Evolutionary conservation across 1,140 invertebrate genomes (phyloP), one percentile per base, ranked within the genome.

Genomic region (Stratiolaelaps scimitus): DNA sequence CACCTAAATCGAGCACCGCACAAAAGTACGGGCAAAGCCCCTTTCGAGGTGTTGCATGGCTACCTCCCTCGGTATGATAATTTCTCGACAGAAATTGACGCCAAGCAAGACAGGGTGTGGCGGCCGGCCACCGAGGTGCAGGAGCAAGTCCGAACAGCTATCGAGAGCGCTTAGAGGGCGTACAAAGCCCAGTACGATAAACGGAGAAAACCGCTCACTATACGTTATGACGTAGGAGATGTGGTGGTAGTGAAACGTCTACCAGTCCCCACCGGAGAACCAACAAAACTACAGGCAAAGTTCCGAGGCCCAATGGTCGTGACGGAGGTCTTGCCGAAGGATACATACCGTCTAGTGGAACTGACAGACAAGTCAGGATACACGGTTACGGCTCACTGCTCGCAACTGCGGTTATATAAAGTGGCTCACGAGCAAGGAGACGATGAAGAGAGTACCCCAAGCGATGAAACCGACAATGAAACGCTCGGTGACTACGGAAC

Each of bases 301-400:
- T 64, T 34, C 64, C 4, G 64, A 17, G 64, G 64, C 4, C 64
- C 64, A 20, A 20, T 64, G 13, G 64, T 64, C 5, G n/a, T 64
- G 4, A 46, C 64, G 5, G 64, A 64, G 17, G n/a, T 64, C 15
- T 46, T 64, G 17, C 64, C 64, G 5, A 46, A 15, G 23, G 64
- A 64, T 64, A 23, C 64, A 20, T 64, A 64, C 29, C 64, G 64
- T 19, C 29, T 64, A 20, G 64, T 64, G 4, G 19, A 64, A 15
- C 47, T 48, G 47, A 28, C 19, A 48, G 28, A 48, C 20, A 28
- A 48, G 47, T 23, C 20, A 48, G 28, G 47, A 19, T 48, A 48
- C 15, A 5, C 47, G 7, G 47, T 28, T 48, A n/a, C n/a, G n/a
- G n/a, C n/a, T n/a, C n/a, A n/a, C n/a, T n/a, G n/a, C n/a, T n/a